A percentile compares a stretch with the other conserved stretches of the same genome.
These are phyloP conservation scores for Babyrousa celebensis DNA, from an alignment of 2,797 vertebrate genomes.

Conservation along the genomic window DNA sequence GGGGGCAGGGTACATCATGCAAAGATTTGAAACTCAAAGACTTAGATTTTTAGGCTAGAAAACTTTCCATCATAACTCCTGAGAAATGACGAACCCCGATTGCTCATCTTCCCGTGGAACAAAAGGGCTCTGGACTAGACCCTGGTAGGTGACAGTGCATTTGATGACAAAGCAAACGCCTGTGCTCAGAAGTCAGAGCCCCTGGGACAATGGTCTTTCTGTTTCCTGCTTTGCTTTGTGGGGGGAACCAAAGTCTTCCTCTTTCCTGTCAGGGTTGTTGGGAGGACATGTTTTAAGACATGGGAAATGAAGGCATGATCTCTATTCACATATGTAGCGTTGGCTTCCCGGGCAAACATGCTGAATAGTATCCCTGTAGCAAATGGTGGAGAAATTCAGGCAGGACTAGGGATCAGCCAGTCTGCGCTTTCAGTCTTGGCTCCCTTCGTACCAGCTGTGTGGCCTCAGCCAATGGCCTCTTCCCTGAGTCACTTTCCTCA, in stretches of 20 bases:
- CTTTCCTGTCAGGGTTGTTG: neutral
- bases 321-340: neutral
- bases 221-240: neutral
- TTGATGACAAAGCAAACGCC: neutral
- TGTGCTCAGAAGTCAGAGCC: neutral
- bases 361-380: neutral
- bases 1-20: neutral
- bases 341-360: neutral
- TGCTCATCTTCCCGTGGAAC: neutral
- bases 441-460: neutral
- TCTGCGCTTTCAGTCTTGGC: neutral
- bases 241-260: neutral
- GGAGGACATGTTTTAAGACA: neutral
- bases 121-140: neutral
- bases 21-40: neutral
- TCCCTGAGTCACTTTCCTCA: neutral
- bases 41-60: neutral
- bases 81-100: neutral
- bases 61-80: neutral
- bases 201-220: neutral
- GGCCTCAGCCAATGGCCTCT: neutral
- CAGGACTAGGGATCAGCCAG: neutral
- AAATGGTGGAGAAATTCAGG: neutral
- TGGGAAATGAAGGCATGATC: neutral
- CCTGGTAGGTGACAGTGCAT: rapidly evolving